A percentile compares a stretch with the other conserved stretches of the same genome.
These are phyloP conservation scores for Drosophila paulistorum DNA, from an alignment of 1,140 invertebrate genomes.

Conservation along the genomic window DNA sequence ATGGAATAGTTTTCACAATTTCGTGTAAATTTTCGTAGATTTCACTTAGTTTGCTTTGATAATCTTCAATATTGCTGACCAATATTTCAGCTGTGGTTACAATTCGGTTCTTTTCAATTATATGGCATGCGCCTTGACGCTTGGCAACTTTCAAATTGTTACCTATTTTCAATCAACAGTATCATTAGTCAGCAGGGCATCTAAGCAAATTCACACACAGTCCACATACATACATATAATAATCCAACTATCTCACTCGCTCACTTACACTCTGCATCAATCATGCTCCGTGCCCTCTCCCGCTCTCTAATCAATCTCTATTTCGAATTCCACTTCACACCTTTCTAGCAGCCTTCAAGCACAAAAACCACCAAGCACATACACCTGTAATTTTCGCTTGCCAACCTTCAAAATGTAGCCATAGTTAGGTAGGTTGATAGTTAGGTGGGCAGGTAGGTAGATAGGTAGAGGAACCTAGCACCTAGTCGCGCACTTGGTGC, in stretches of 20 bases:
- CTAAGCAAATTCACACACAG: conserved; percentile 17
- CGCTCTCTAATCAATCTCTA: conserved; percentile 35
- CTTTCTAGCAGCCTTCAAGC: conserved; percentile 53
- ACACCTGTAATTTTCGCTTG: conserved; percentile 72
- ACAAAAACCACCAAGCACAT: conserved; percentile 30
- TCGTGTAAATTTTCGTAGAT: conserved; percentile 23
- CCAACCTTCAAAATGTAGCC: conserved; percentile 32
- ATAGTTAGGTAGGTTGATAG: conserved; percentile 20
- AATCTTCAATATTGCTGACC: conserved; percentile 16
- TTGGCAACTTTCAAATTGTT: conserved; percentile 32
- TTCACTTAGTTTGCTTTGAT: conserved; percentile 26
- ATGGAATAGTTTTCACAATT: conserved; percentile 1
- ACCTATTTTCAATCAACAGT: conserved; percentile 52
- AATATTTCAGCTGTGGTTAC: conserved; percentile 10
- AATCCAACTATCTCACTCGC: neutral
- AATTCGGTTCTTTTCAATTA: conserved; percentile 25
- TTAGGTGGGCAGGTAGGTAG: conserved; percentile 38
- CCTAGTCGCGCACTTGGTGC: conserved; percentile 24
- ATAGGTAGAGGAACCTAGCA: conserved; percentile 28
- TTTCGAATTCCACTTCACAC: conserved; percentile 60
- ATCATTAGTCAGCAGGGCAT: conserved; percentile 51
- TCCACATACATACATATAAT: neutral
- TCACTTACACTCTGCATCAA: neutral
- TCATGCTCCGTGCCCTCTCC: conserved; percentile 7
- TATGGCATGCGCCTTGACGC: conserved; percentile 26